Conservation (phyloP, 2,888 invertebrate genomes). For the Eilema griseolum region DNA sequence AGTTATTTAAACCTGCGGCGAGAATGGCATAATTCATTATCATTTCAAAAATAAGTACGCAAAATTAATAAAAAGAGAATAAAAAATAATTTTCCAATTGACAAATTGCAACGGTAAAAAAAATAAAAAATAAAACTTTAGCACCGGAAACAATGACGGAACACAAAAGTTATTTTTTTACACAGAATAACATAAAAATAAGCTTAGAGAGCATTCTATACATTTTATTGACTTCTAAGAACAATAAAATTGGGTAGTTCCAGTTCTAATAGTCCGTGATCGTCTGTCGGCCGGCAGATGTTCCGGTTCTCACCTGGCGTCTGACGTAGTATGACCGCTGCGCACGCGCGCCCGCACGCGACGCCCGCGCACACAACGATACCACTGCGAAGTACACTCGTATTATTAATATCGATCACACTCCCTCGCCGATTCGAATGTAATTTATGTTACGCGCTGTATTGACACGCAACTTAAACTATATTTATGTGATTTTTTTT, state of each 20-base stretch:
- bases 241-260: constrained; percentile 34
- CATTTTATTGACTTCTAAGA: constrained; percentile 20
- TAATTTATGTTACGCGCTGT: constrained; percentile 57
- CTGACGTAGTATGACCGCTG: constrained; percentile 58
- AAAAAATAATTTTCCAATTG: too few relatives aligned
- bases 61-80: not conserved
- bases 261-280: constrained; percentile 37
- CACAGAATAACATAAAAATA: not conserved
- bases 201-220: not conserved
- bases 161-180: not conserved
- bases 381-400: constrained; percentile 15
- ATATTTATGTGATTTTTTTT: constrained; percentile 40
- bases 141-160: not conserved
- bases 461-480: constrained; percentile 57
- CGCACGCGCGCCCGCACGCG: constrained; percentile 64
- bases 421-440: constrained; percentile 57
- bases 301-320: constrained; percentile 77
- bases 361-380: constrained; percentile 49
- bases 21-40: not conserved
- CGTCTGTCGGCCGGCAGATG: constrained; percentile 70
- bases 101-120: too few relatives aligned
- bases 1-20: not conserved
- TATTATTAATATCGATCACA: constrained; percentile 49
- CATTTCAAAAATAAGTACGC: not conserved
- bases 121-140: not conserved